Base-by-base conservation (phyloP, 2,888 invertebrate genomes). In the Clostera curtula region DNA sequence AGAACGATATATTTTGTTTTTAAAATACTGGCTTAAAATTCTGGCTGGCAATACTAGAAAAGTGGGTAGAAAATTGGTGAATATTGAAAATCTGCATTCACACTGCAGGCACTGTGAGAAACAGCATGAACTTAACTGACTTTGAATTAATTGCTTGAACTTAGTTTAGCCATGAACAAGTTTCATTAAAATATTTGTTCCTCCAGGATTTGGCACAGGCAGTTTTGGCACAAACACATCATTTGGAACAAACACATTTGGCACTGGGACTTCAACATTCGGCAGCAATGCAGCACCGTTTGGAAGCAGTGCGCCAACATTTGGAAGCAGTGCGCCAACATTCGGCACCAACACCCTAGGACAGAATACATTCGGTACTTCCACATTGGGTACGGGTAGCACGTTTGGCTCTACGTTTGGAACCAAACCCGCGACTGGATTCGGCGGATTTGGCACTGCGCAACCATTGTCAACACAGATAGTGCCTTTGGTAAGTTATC, bases 371-470 rank as follows among this genome's bases (percentile, higher is more conserved):
- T 67, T 70, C 50, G 67, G 63, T 3, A 42, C 51, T 1, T 34
- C 47, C 17, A 47, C 56, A 17, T 68, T 70, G 55, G 69, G 68
- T 9, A 42, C 60, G 33, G 86, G 86, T 3, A 60, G 69, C n/a
- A 63, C 69, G 15, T 73, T 77, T 48, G 72, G 69, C 2, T 38
- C 83, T 6, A 56, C 76, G 5, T 87, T 88, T 56, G 87, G 86
- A 3, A 35, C 62, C n/a, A 79, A 75, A 43, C 71, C 74, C 16
- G 58, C 66, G 5, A 63, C 70, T 38, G 75, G 85, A 15, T 87
- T 87, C 60, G 79, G 83, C 32, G 76, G 77, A 6, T 77, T 80
- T 49, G 73, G 72, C 0, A 58, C 79, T 55, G 71, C 68, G 10
- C 70, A 84, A 34, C 79, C 86, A 1, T 69, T 71, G 16, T 56